Conservation (phyloP, 37 sponge, comb jelly and placozoan species). For the Beroe forskalii region DNA sequence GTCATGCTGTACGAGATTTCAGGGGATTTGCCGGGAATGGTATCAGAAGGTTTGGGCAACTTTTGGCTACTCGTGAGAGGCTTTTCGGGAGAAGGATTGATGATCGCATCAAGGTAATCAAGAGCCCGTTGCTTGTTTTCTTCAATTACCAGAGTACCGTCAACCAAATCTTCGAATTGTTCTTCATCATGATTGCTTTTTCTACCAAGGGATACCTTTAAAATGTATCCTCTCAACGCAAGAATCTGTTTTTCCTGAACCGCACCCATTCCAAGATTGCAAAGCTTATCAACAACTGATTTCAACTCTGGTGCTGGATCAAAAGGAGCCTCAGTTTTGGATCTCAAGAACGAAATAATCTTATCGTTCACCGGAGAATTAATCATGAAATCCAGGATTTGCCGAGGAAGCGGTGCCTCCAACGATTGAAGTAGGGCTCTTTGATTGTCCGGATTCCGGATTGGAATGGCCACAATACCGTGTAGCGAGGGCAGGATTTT, state of each 20-base stretch:
- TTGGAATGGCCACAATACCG: conserved; percentile 71
- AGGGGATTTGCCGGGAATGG: not conserved
- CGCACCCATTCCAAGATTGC: conserved; percentile 70
- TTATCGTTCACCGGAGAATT: conserved; percentile 66
- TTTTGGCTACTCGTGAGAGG: not conserved
- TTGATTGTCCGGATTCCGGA: conserved; percentile 72
- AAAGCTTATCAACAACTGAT: conserved; percentile 62
- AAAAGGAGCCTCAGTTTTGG: not conserved
- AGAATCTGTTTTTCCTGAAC: conserved; percentile 71
- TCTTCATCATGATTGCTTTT: conserved; percentile 25
- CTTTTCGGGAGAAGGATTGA: not conserved
- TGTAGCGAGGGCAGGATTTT: conserved; percentile 72
- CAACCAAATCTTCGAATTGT: conserved; percentile 5
- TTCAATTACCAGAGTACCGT: conserved; percentile 29
- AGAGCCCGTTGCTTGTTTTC: not conserved
- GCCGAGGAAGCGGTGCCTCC: conserved; percentile 74
- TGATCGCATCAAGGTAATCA: not conserved
- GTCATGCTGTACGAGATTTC: not conserved
- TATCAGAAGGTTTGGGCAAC: not conserved
- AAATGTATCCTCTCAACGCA: conserved; percentile 62
- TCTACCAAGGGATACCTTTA: not conserved
- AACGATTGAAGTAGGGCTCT: conserved; percentile 75
- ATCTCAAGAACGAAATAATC: not conserved
- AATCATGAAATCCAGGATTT: conserved; percentile 77
- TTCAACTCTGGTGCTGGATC: not conserved